A percentile compares a stretch with the other conserved stretches of the same genome.
Conservation (phyloP, 2,888 invertebrate genomes). For the Gasteruption jaculator region DNA sequence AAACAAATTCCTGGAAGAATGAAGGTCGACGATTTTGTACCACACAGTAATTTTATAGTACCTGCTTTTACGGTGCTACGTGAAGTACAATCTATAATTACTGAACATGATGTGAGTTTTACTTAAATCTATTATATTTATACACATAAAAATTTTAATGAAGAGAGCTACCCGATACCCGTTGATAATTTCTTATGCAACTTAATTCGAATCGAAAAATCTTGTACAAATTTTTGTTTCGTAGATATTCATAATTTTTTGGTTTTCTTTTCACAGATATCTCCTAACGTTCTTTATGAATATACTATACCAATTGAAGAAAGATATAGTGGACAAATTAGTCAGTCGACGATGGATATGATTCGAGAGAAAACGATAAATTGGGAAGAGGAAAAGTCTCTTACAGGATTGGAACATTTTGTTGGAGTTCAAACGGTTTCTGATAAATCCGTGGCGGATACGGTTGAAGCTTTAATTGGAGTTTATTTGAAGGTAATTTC, state of each 20-base stretch:
- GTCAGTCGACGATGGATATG: conserved; percentile 33
- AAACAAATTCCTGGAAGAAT: conserved; percentile 54
- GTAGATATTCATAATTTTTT: conserved; percentile 7
- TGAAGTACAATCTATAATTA: conserved; percentile 52
- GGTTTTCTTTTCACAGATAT: conserved; percentile 43
- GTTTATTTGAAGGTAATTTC: conserved; percentile 59
- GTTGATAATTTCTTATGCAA: conserved; percentile 5
- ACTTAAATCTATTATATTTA: too few relatives aligned
- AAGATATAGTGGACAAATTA: conserved; percentile 47
- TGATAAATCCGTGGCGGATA: conserved; percentile 74
- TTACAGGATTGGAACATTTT: conserved; percentile 53
- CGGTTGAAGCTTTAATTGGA: conserved; percentile 82
- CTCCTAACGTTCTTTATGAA: conserved; percentile 54
- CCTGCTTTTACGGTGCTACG: conserved; percentile 68
- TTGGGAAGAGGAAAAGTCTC: conserved; percentile 43
- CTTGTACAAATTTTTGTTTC: conserved; percentile 5
- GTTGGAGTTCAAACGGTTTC: conserved; percentile 53
- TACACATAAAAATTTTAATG: too few relatives aligned
- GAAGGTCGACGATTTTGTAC: conserved; percentile 63
- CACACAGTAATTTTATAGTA: conserved; percentile 72
- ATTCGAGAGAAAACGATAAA: conserved; percentile 38
- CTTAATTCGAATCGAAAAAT: conserved; percentile 24
- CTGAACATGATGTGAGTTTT: conserved; percentile 30
- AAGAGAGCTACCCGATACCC: too few relatives aligned
- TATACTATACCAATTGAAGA: conserved; percentile 53